Conservation (phyloP, 2,888 invertebrate genomes). For the Prosopocoilus inquinatus region DNA sequence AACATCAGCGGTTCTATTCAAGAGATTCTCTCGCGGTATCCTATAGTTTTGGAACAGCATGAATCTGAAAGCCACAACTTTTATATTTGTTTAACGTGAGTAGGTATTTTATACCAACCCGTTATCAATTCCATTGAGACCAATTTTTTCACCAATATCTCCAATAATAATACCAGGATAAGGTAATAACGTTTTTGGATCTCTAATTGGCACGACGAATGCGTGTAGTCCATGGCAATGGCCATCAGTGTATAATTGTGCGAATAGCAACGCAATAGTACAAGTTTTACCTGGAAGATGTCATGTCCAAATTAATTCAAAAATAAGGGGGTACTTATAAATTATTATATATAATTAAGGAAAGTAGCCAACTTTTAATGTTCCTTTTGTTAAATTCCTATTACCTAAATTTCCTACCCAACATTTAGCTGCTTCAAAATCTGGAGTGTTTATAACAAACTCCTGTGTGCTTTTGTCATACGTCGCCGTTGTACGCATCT, state of each 20-base stretch:
- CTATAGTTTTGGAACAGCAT: constrained; percentile 84
- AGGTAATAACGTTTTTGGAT: constrained; percentile 71
- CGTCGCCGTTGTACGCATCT: constrained; percentile 85
- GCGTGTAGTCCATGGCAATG: constrained; percentile 82
- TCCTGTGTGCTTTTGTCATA: constrained; percentile 75
- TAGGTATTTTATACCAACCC: constrained; percentile 58
- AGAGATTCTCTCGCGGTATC: constrained; percentile 79
- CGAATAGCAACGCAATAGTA: constrained; percentile 84
- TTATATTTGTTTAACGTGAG: neutral
- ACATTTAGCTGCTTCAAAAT: constrained; percentile 94
- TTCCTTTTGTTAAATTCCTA: neutral
- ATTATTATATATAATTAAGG: neutral
- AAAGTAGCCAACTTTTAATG: neutral
- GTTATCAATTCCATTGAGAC: constrained; percentile 89
- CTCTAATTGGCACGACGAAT: constrained; percentile 82
- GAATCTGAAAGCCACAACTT: constrained; percentile 59
- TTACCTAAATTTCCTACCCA: constrained; percentile 91
- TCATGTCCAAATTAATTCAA: too few species aligned
- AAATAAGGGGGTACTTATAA: neutral
- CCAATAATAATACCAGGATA: constrained; percentile 85
- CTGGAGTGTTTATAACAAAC: constrained; percentile 88
- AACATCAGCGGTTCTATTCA: constrained; percentile 88
- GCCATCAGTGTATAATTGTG: constrained; percentile 82
- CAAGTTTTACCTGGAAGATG: constrained; percentile 67
- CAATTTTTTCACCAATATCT: constrained; percentile 91